Evolutionary conservation across 1,140 invertebrate species (phyloP).

Genomic region (Drosophila kepulauana): DNA sequence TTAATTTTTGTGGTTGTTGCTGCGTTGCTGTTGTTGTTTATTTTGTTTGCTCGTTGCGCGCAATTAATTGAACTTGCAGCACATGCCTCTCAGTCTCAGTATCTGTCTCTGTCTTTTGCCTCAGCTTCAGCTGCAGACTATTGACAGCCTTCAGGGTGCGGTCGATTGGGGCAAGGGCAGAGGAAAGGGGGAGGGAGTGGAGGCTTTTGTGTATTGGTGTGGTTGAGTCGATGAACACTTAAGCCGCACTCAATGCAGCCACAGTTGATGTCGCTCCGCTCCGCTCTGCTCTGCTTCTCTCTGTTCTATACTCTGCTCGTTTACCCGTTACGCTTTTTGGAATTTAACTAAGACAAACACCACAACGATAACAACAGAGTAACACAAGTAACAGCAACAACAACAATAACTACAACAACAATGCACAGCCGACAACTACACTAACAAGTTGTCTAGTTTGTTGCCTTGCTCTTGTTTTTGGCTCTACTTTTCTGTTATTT

Average conservation of each 20-base stretch:
- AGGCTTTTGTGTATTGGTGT: conserved; percentile 50
- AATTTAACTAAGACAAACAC: conserved; percentile 82
- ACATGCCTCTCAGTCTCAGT: conserved; percentile 42
- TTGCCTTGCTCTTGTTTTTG: conserved; percentile 56
- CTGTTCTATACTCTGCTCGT: conserved; percentile 38
- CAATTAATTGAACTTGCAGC: conserved; percentile 84
- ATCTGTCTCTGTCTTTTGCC: conserved; percentile 19
- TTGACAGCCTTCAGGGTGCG: conserved; percentile 66
- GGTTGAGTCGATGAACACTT: conserved; percentile 83
- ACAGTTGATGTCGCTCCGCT: conserved; percentile 54
- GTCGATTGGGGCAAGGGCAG: neutral
- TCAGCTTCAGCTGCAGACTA: conserved; percentile 57
- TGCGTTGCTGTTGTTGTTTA: conserved; percentile 53
- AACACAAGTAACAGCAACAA: conserved; percentile 60
- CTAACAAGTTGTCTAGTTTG: conserved; percentile 70
- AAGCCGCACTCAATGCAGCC: conserved; percentile 79
- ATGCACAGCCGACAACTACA: conserved; percentile 52
- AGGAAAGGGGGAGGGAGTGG: too few relatives aligned
- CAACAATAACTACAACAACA: conserved; percentile 34
- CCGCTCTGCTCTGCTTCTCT: neutral
- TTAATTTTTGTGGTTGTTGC: conserved; percentile 80
- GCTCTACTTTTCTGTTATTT: conserved; percentile 50
- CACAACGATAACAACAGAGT: conserved; percentile 77
- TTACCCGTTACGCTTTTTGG: conserved; percentile 77
- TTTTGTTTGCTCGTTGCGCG: conserved; percentile 79